Percentiles rank a stretch among this genome's conserved stretches.
Conservation (phyloP, 2,797 vertebrate genomes). For the Rhincodon typus region DNA sequence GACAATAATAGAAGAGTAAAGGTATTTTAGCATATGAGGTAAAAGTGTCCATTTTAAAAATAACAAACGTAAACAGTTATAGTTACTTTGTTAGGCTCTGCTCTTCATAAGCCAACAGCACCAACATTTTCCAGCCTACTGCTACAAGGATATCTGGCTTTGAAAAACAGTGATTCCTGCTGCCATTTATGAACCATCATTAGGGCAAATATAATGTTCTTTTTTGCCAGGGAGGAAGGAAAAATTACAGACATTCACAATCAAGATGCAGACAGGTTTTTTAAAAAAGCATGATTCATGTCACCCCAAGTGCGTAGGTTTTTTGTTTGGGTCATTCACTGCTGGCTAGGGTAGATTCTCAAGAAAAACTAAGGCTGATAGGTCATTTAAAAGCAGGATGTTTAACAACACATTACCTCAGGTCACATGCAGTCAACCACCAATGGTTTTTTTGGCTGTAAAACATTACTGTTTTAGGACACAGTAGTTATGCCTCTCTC, state of each 20-base stretch:
- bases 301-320: neutral
- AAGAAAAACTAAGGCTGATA: neutral
- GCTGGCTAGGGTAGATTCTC: neutral
- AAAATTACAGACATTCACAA: neutral
- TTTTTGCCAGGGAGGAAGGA: neutral
- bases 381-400: slow-evolving; percentile 4
- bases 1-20: slow-evolving; percentile 26
- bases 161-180: slow-evolving; percentile 19
- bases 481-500: neutral
- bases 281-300: neutral
- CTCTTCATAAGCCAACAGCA: neutral
- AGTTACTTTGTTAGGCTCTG: neutral
- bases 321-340: neutral
- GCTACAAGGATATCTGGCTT: slow-evolving; percentile 12
- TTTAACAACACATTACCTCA: neutral
- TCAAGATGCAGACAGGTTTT: neutral
- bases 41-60: neutral
- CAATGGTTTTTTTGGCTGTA: neutral
- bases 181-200: neutral
- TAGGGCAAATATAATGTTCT: neutral
- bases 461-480: neutral
- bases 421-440: neutral
- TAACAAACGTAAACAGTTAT: neutral
- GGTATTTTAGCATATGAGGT: slow-evolving; percentile 22
- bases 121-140: neutral